phyloP scores from a whole-genome alignment of 2,113 vertebrate species.

The Ceyx melanurus region DNA sequence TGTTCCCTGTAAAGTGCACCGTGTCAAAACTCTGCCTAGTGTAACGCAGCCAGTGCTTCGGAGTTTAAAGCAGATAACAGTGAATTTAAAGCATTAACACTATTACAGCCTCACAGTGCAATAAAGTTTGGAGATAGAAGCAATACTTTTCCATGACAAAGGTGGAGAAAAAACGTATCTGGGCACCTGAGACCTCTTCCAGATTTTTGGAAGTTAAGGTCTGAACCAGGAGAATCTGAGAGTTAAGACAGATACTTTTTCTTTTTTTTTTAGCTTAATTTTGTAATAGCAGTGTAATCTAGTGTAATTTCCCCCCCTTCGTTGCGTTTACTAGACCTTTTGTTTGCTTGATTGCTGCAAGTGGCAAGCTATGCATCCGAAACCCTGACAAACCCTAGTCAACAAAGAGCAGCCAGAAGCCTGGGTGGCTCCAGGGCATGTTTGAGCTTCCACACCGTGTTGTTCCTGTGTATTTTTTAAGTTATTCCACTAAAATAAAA shows the following conservation, averaged over 20 bases:
- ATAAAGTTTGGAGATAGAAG: not conserved
- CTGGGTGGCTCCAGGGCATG: not conserved
- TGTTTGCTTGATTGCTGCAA: not conserved
- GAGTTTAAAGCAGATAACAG: not conserved
- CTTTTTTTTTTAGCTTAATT: not conserved
- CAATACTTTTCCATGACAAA: not conserved
- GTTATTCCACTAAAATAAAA: not conserved
- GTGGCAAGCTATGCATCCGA: not conserved
- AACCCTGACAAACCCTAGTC: not conserved
- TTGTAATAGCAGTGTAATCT: not conserved
- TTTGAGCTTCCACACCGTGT: not conserved
- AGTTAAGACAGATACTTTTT: not conserved
- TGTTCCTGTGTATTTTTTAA: not conserved
- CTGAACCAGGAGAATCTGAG: not conserved
- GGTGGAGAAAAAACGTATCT: not conserved
- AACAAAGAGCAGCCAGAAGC: not conserved
- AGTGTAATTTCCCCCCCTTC: not conserved
- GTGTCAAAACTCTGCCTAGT: not conserved
- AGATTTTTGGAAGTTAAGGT: not conserved
- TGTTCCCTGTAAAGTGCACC: not conserved
- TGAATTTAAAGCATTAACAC: not conserved
- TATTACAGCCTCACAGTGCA: not conserved
- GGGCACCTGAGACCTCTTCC: not conserved
- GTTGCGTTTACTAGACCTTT: not conserved
- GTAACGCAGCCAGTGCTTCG: not conserved